A percentile compares a stretch with the other conserved stretches of the same genome.
These are phyloP conservation scores for Trachelus tabidus DNA, from an alignment of 2,888 invertebrate genomes.

Conservation along the genomic window DNA sequence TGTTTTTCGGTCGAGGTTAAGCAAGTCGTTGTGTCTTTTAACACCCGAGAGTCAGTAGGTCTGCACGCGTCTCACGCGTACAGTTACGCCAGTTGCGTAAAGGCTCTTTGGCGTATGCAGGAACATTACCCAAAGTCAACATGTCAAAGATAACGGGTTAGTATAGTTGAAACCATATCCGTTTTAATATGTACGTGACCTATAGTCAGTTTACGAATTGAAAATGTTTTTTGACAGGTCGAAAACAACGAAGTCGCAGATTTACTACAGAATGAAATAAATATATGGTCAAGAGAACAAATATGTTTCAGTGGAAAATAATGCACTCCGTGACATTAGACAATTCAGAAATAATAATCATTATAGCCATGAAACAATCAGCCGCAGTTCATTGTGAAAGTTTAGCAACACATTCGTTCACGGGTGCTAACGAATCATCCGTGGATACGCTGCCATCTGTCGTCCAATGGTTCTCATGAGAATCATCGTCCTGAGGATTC, in stretches of 20 bases:
- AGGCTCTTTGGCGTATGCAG: constrained; percentile 5
- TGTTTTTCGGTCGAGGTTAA: constrained; percentile 4
- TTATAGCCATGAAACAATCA: background rate
- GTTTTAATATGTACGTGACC: background rate
- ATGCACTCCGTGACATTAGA: background rate
- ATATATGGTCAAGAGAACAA: no score
- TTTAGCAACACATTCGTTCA: background rate
- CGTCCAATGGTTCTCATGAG: background rate
- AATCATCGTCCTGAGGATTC: background rate
- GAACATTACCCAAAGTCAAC: constrained; percentile 20
- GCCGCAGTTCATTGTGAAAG: background rate
- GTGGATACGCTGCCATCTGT: background rate
- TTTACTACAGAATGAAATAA: no score
- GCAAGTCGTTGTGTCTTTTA: constrained; percentile 2
- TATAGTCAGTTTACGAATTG: background rate
- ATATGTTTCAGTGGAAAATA: no score
- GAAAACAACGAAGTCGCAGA: no score
- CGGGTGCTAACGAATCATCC: background rate
- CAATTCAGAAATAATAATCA: background rate
- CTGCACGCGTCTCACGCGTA: constrained; percentile 3
- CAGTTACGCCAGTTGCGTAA: constrained; percentile 23
- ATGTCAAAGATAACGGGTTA: constrained; percentile 35
- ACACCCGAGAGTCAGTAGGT: constrained; percentile 5
- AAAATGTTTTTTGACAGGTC: no score
- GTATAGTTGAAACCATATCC: background rate